Percentiles rank a stretch among this genome's conserved stretches.
Conservation (phyloP, 2,888 invertebrate species). For the Exephanes ischioxanthus region DNA sequence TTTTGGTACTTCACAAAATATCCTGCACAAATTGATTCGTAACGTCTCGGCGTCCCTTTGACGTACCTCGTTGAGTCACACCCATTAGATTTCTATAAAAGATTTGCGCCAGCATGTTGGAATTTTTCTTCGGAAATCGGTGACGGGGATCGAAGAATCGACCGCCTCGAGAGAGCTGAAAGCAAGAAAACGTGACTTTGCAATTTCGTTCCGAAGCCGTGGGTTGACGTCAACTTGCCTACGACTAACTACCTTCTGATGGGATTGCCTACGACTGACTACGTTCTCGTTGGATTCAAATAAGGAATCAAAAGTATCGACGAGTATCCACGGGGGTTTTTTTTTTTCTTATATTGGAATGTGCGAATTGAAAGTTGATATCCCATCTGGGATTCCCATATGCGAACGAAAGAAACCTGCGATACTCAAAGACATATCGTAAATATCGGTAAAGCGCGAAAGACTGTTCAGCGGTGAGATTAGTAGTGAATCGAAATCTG, state of each 20-base stretch:
- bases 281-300: constrained; percentile 1
- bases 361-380: constrained; percentile 42
- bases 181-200: constrained; percentile 50
- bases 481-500: constrained; percentile 7
- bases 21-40: constrained; percentile 74
- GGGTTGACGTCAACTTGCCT: constrained; percentile 14
- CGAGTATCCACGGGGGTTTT: not conserved
- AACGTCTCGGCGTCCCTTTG: constrained; percentile 68
- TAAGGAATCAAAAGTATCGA: not conserved
- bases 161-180: constrained; percentile 2
- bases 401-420: constrained; percentile 8
- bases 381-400: constrained; percentile 22
- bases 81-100: constrained; percentile 63
- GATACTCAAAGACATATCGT: constrained; percentile 22
- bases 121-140: constrained; percentile 26
- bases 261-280: not conserved
- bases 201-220: constrained; percentile 35
- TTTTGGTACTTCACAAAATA: constrained; percentile 67
- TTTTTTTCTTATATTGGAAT: constrained; percentile 2
- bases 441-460: constrained; percentile 40
- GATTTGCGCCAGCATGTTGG: constrained; percentile 1
- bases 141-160: constrained; percentile 6
- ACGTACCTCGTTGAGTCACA: constrained; percentile 44
- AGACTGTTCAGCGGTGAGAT: constrained; percentile 32
- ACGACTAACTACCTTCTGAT: constrained; percentile 6